Evolutionary conservation across 2,797 vertebrate genomes (phyloP).

Genomic region (Phataginus tetradactyla): DNA sequence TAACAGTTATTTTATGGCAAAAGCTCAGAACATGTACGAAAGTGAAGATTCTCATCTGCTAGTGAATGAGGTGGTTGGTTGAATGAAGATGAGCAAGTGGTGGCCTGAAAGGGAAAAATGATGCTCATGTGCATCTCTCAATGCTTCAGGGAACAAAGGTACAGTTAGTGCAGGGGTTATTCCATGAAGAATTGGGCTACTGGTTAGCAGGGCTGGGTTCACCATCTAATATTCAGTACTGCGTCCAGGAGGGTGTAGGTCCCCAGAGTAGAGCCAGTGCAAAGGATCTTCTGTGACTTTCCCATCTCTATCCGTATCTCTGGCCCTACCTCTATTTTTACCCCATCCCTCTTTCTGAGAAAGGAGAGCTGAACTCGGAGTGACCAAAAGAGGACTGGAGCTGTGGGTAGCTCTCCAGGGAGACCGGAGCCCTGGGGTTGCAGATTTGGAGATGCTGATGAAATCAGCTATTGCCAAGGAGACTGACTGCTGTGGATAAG

Average conservation of each 20-base stretch:
- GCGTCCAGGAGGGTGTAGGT: not conserved
- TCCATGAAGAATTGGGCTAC: not conserved
- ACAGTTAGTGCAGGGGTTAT: not conserved
- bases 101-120: not conserved
- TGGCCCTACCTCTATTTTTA: not conserved
- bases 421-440: not conserved
- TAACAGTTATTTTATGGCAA: not conserved
- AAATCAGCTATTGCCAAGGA: not conserved
- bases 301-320: fast-evolving
- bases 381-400: not conserved
- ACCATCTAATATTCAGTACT: not conserved
- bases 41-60: not conserved
- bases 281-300: not conserved
- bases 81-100: not conserved
- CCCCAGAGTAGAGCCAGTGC: not conserved
- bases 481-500: not conserved
- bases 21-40: not conserved
- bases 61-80: not conserved
- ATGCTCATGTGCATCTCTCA: not conserved
- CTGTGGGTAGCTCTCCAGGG: not conserved
- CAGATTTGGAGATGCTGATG: not conserved
- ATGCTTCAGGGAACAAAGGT: not conserved
- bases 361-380: not conserved
- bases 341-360: not conserved
- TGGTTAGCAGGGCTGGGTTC: not conserved